Base-by-base conservation (phyloP, 2,888 invertebrate genomes). In the Lymantria dispar region DNA sequence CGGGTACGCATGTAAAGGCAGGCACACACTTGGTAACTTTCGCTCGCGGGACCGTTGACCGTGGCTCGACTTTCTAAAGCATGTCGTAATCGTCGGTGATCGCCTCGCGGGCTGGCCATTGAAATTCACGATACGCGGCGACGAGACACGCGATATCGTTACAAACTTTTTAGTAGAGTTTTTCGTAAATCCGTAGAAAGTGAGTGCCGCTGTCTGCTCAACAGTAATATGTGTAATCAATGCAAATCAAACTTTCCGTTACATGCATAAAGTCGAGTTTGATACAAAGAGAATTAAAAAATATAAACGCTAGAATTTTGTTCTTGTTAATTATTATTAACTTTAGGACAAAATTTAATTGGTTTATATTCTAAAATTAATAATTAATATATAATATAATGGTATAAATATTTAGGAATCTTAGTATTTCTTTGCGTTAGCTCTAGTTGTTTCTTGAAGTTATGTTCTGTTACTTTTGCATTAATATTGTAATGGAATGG, bases 1-100 rank as follows among this genome's bases (percentile, higher is more conserved):
- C 22, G 22, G 45, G 45, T 42, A 22, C 7, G 80, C 80, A 78
- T 77, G 77, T 77, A 68, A 75, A 72, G 74, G 68, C 68, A 62
- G 62, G 69, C 73, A 72, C 76, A 80, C 81, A 80, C 79, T 64
- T 68, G 62, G 60, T 73, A 85, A 89, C 88, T 90, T 90, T 91
- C 90, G 85, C 90, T 76, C 62, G 76, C 77, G 79, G 72, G 90
- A 84, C 87, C 87, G 78, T 81, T 87, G 90, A 87, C 90, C 90
- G 90, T 89, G 88, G 83, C 70, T 76, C 78, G 78, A 83, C 91
- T 91, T 91, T 91, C 91, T 89, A 89, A 88, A 87, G 70, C 82
- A 76, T 88, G 81, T 88, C 83, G 89, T 89, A 90, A 90, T 52
- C 82, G 81, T 33, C 33, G 15, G 82, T 80, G 85, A 84, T 86